phyloP scores from a whole-genome alignment of 92 coral and sea anemone genomes.

The Parazoanthus atlanticus region DNA sequence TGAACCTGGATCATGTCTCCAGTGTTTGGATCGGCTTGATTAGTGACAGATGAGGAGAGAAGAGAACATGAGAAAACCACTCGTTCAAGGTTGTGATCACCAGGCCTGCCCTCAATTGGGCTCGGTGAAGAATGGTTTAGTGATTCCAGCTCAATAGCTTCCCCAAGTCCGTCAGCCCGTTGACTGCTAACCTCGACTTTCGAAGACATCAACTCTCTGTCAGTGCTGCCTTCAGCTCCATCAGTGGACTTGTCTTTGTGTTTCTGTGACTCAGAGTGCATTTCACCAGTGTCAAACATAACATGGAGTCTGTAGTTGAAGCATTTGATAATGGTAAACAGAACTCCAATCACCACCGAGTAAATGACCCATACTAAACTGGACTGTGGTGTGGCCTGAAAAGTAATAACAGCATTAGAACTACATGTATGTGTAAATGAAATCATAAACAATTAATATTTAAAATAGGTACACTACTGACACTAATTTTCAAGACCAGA shows the following conservation, averaged over 20 bases:
- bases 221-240: constrained; percentile 63
- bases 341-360: constrained; percentile 77
- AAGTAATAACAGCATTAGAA: neutral
- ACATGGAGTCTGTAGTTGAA: constrained; percentile 90
- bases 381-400: constrained; percentile 90
- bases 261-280: constrained; percentile 78
- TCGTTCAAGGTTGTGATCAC: constrained; percentile 48
- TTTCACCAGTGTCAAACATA: constrained; percentile 98
- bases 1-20: constrained; percentile 31
- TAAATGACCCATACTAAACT: constrained; percentile 86
- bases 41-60: constrained; percentile 66
- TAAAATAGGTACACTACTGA: no score
- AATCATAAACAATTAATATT: no score
- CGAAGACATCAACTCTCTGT: constrained; percentile 53
- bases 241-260: constrained; percentile 48
- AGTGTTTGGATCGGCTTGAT: constrained; percentile 53
- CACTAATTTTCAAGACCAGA: no score
- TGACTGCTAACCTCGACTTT: constrained; percentile 67
- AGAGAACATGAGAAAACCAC: constrained; percentile 56
- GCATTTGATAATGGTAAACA: constrained; percentile 80
- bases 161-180: constrained; percentile 62
- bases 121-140: constrained; percentile 68
- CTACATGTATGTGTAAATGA: no score
- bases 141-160: constrained; percentile 84
- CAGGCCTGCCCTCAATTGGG: constrained; percentile 53